Evolutionary conservation across 2,888 invertebrate species (phyloP).

Genomic region (Cyaniris semiargus): DNA sequence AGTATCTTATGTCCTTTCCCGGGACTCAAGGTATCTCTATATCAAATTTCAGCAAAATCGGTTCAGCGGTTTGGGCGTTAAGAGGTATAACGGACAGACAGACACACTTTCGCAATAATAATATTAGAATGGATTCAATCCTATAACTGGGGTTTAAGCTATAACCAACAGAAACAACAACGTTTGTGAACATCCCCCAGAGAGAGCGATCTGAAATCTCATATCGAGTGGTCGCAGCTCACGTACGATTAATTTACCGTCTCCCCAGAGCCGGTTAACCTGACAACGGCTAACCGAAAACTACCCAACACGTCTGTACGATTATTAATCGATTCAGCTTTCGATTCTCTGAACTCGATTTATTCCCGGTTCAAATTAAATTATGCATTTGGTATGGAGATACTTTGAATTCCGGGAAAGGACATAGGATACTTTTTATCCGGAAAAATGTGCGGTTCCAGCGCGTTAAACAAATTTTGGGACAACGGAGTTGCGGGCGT

Average conservation of each 20-base stretch:
- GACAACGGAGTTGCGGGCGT: too few relatives aligned
- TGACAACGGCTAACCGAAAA: slow-evolving; percentile 21
- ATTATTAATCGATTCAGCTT: slow-evolving; percentile 9
- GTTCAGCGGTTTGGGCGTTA: too few relatives aligned
- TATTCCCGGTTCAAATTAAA: not conserved
- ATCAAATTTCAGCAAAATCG: too few relatives aligned
- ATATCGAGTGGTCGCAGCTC: not conserved
- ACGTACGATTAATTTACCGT: slow-evolving; percentile 9
- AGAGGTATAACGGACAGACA: too few relatives aligned
- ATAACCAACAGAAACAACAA: not conserved
- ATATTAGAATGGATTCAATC: not conserved
- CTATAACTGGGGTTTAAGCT: not conserved
- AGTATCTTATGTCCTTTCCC: too few relatives aligned
- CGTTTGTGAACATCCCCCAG: not conserved
- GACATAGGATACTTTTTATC: too few relatives aligned
- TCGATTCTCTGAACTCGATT: not conserved
- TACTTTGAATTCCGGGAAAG: too few relatives aligned
- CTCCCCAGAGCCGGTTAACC: slow-evolving; percentile 11
- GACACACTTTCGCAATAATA: too few relatives aligned
- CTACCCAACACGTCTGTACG: slow-evolving; percentile 11
- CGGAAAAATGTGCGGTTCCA: too few relatives aligned
- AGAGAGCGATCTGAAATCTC: slow-evolving; percentile 1
- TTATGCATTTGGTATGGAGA: not conserved
- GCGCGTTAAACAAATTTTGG: too few relatives aligned
- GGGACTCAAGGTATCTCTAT: too few relatives aligned